phyloP scores from a whole-genome alignment of 2,888 invertebrate species.

The Eupithecia centaureata region DNA sequence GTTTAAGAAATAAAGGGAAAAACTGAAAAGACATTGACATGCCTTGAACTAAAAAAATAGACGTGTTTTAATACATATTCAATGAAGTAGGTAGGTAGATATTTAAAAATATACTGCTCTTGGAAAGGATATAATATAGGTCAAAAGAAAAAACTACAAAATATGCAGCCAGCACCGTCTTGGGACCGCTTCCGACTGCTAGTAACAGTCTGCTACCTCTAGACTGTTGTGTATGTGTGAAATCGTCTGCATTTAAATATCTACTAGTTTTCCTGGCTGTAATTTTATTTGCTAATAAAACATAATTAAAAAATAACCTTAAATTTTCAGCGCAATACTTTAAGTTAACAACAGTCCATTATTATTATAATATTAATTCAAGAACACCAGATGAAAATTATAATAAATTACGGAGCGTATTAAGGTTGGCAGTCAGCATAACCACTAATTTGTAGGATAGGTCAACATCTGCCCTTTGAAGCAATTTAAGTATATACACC shows the following conservation, averaged over 20 bases:
- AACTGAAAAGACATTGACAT: background rate
- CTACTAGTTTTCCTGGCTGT: too few species aligned
- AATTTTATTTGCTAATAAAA: too few species aligned
- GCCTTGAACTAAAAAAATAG: background rate
- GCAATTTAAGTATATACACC: constrained; percentile 33
- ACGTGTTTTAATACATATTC: background rate
- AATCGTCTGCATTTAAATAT: too few species aligned
- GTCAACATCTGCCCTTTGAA: constrained; percentile 40
- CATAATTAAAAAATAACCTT: too few species aligned
- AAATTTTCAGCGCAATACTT: too few species aligned
- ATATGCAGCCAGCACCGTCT: too few species aligned
- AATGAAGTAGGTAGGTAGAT: background rate
- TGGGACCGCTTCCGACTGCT: too few species aligned
- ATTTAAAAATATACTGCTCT: constrained; percentile 1
- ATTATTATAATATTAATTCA: background rate
- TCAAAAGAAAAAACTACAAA: background rate
- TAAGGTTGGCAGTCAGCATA: constrained; percentile 19
- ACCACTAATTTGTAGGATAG: constrained; percentile 33
- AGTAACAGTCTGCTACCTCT: too few species aligned
- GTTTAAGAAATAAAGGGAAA: background rate
- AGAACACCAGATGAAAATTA: constrained; percentile 21
- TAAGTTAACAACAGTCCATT: background rate
- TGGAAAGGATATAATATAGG: background rate
- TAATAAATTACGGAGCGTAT: constrained; percentile 13
- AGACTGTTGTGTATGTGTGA: too few species aligned